phyloP scores from a whole-genome alignment of 2,888 invertebrate genomes.

The Pachydiplax longipennis region DNA sequence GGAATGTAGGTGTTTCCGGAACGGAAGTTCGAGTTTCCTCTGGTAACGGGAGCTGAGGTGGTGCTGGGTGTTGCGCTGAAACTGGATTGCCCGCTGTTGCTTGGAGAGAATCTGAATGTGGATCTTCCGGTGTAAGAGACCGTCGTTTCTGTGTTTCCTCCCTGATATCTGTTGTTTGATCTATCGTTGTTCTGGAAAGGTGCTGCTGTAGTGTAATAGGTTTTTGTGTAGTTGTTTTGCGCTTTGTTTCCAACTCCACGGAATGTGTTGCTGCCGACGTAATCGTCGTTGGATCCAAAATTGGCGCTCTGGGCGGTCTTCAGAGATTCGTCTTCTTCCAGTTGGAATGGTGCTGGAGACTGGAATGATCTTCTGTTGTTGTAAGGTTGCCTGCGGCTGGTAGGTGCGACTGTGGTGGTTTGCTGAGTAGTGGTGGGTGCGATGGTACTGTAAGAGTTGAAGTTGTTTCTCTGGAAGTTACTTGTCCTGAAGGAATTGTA shows the following conservation, averaged over 20 bases:
- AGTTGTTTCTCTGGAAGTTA: conserved; percentile 19
- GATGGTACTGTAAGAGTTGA: background rate
- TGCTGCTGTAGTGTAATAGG: background rate
- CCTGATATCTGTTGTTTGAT: background rate
- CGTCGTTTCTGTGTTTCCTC: conserved; percentile 1
- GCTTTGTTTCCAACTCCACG: conserved; percentile 4
- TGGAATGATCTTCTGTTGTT: conserved; percentile 15
- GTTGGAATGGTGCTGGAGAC: conserved; percentile 11
- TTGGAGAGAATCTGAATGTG: background rate
- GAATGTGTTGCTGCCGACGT: background rate
- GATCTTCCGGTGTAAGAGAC: background rate
- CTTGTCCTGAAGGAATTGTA: background rate
- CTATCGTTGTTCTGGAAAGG: conserved; percentile 8
- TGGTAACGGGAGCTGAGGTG: background rate
- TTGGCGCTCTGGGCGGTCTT: conserved; percentile 31
- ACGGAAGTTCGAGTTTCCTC: conserved; percentile 5
- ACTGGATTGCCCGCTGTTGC: background rate
- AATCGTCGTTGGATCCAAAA: conserved; percentile 20
- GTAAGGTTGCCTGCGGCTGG: conserved; percentile 11
- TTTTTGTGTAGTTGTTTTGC: background rate
- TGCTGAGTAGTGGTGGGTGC: background rate
- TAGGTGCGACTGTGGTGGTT: background rate
- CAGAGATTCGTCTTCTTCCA: conserved; percentile 5
- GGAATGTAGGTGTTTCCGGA: conserved; percentile 15
- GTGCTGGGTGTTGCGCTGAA: background rate